phyloP scores from a whole-genome alignment of 2,113 vertebrate species.

The Boulengeromyrus knoepffleri region DNA sequence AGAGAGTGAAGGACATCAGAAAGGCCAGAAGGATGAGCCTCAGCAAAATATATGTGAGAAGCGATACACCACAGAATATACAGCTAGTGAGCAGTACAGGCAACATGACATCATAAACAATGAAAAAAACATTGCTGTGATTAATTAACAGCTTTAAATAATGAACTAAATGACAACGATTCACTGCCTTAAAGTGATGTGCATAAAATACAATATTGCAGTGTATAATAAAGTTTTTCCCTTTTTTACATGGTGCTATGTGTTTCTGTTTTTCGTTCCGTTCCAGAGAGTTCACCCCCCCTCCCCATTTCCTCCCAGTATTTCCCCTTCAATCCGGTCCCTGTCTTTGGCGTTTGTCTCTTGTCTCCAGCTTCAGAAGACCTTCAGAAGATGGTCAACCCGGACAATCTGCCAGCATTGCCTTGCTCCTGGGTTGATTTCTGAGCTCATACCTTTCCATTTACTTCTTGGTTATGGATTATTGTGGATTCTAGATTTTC shows the following conservation, averaged over 20 bases:
- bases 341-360: background rate
- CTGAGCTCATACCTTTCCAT: background rate
- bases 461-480: background rate
- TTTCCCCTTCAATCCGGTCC: background rate
- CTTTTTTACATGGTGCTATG: background rate
- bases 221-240: background rate
- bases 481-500: background rate
- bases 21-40: background rate
- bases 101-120: background rate
- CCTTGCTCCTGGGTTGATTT: background rate
- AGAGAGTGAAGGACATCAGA: background rate
- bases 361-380: background rate
- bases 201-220: background rate
- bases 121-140: background rate
- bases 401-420: background rate
- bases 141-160: background rate
- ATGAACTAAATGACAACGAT: background rate
- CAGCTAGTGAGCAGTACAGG: background rate
- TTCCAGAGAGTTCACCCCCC: background rate
- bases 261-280: background rate
- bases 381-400: background rate
- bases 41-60: too few species aligned
- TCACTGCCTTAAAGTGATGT: background rate
- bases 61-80: background rate
- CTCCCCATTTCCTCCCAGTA: background rate